These are phyloP conservation scores for Noturus placidus DNA, from an alignment of 2,113 vertebrate species.

Conservation along the genomic window DNA sequence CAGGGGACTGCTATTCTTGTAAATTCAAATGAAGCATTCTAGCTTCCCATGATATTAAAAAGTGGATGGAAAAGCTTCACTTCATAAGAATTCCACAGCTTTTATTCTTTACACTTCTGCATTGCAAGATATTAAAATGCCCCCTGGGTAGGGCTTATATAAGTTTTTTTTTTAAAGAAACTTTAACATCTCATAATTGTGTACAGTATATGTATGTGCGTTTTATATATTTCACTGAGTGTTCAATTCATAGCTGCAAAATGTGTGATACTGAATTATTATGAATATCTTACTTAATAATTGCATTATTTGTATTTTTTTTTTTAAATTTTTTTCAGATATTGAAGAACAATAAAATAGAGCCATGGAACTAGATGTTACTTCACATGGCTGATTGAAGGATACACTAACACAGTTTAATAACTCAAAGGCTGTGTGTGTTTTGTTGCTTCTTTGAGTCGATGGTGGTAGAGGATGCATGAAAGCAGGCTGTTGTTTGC, in stretches of 20 bases:
- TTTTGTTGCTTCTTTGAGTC: slow-evolving; percentile 27
- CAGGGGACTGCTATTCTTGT: not conserved
- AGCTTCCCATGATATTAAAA: not conserved
- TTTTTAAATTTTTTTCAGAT: not conserved
- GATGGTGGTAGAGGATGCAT: not conserved
- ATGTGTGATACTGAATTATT: not conserved
- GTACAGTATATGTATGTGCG: not conserved
- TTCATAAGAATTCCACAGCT: not conserved
- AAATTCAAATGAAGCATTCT: not conserved
- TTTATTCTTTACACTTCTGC: not conserved
- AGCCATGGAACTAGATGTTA: not conserved
- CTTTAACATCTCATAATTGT: not conserved
- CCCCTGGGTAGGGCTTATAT: not conserved
- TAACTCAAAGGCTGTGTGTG: slow-evolving; percentile 25
- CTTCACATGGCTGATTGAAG: not conserved
- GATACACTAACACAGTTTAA: slow-evolving; percentile 6
- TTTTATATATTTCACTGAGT: not conserved
- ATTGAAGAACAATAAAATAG: not conserved
- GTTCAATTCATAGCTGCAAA: not conserved
- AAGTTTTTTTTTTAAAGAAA: not conserved
- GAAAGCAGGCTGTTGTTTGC: slow-evolving; percentile 32
- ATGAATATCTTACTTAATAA: not conserved
- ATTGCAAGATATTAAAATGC: slow-evolving; percentile 20
- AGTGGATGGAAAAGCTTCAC: not conserved
- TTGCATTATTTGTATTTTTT: not conserved